These are phyloP conservation scores for Hyles euphorbiae DNA, from an alignment of 1,140 invertebrate species.

Conservation along the genomic window DNA sequence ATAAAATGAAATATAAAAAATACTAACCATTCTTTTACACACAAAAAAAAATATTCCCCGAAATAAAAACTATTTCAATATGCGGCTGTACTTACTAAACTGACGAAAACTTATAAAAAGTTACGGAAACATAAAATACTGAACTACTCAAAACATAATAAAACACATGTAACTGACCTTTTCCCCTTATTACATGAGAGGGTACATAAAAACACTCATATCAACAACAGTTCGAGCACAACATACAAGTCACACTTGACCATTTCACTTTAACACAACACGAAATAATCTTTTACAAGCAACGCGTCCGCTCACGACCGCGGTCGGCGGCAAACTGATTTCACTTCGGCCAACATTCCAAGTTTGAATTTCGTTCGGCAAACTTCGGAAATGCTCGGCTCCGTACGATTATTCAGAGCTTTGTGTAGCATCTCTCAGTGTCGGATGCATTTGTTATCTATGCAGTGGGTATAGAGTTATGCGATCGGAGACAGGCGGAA, in stretches of 20 bases:
- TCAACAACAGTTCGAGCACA: slow-evolving; percentile 25
- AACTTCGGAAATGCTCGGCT: slow-evolving; percentile 28
- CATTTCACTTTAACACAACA: slow-evolving; percentile 32
- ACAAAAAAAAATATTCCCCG: no score
- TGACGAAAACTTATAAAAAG: no score
- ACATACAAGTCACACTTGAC: slow-evolving; percentile 23
- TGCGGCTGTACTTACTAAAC: no score
- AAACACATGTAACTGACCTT: slow-evolving; percentile 4
- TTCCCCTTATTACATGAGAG: slow-evolving; percentile 6
- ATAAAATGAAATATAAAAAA: no score
- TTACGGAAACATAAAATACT: no score
- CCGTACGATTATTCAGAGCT: slow-evolving; percentile 19
- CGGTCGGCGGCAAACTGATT: slow-evolving; percentile 31
- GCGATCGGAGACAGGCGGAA: slow-evolving; percentile 7
- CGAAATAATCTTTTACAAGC: background rate
- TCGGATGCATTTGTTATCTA: slow-evolving; percentile 12
- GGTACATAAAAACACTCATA: slow-evolving; percentile 24
- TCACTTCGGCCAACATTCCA: slow-evolving; percentile 15
- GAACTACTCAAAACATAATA: background rate
- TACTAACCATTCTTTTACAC: no score
- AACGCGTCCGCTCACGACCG: slow-evolving; percentile 21
- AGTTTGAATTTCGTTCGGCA: slow-evolving; percentile 17
- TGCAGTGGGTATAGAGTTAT: slow-evolving; percentile 2
- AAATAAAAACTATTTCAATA: no score
- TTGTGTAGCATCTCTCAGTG: slow-evolving; percentile 6